Conservation (phyloP, 1,140 invertebrate genomes). For the Manduca sexta region DNA sequence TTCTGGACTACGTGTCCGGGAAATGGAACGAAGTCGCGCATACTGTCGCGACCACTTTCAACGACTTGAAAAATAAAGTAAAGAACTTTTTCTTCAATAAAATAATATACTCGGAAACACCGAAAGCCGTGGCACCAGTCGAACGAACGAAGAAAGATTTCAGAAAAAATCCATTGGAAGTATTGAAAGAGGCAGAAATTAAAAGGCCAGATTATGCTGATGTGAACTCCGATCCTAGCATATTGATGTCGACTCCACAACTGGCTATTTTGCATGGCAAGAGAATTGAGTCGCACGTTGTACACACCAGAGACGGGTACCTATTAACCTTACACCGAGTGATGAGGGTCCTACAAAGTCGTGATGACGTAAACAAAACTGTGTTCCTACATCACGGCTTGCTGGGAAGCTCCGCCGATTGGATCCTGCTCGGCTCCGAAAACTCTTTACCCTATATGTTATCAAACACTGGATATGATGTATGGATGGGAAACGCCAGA, state of each 20-base stretch:
- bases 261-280: conserved; percentile 78
- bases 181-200: conserved; percentile 15
- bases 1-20: conserved; percentile 21
- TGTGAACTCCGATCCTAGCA: conserved; percentile 26
- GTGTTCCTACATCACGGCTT: conserved; percentile 85
- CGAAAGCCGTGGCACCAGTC: neutral
- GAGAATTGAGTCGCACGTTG: conserved; percentile 76
- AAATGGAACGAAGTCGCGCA: conserved; percentile 25
- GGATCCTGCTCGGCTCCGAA: conserved; percentile 78
- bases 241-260: conserved; percentile 58
- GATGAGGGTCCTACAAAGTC: conserved; percentile 35
- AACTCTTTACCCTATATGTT: conserved; percentile 78
- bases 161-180: conserved; percentile 19
- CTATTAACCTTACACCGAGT: conserved; percentile 78
- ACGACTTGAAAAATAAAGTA: conserved; percentile 18
- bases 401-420: conserved; percentile 82
- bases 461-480: conserved; percentile 76
- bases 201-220: conserved; percentile 14
- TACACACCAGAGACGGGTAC: conserved; percentile 72
- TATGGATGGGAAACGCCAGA: conserved; percentile 79
- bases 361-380: conserved; percentile 18
- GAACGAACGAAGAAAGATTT: neutral
- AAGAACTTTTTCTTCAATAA: conserved; percentile 12
- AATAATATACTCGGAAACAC: neutral
- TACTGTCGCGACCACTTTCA: conserved; percentile 16